phyloP scores from a whole-genome alignment of 2,888 invertebrate species.

The Cantharis flavilabris region DNA sequence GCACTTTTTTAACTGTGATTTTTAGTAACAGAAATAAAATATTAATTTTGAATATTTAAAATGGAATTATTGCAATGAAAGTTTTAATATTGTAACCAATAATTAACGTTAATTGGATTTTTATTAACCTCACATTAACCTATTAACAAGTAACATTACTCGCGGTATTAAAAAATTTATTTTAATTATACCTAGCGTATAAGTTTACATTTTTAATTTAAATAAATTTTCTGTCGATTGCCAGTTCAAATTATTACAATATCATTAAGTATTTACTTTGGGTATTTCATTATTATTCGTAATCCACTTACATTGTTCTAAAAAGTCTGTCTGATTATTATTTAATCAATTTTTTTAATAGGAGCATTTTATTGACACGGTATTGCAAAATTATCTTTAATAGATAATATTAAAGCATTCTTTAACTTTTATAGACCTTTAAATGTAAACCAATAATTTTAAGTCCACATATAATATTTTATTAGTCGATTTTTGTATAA shows the following conservation, averaged over 20 bases:
- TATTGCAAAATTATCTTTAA: background rate
- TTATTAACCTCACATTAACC: background rate
- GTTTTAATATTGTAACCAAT: background rate
- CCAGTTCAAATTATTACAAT: background rate
- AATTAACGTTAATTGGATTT: background rate
- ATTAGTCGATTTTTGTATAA: no score
- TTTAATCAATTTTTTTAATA: background rate
- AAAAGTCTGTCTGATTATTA: background rate
- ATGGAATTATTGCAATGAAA: background rate
- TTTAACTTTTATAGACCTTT: background rate
- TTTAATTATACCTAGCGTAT: background rate
- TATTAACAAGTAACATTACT: background rate
- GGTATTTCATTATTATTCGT: background rate
- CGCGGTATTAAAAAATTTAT: background rate
- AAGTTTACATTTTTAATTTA: background rate
- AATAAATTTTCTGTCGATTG: background rate
- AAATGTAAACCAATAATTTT: no score
- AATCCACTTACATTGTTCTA: background rate
- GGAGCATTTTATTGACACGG: background rate
- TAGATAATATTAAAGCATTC: background rate
- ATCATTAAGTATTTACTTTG: background rate
- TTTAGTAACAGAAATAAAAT: background rate
- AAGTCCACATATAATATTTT: no score
- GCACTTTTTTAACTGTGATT: no score
- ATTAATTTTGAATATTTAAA: background rate